Evolutionary conservation across 1,140 invertebrate genomes (phyloP).

Genomic region (Drosophila parvula): DNA sequence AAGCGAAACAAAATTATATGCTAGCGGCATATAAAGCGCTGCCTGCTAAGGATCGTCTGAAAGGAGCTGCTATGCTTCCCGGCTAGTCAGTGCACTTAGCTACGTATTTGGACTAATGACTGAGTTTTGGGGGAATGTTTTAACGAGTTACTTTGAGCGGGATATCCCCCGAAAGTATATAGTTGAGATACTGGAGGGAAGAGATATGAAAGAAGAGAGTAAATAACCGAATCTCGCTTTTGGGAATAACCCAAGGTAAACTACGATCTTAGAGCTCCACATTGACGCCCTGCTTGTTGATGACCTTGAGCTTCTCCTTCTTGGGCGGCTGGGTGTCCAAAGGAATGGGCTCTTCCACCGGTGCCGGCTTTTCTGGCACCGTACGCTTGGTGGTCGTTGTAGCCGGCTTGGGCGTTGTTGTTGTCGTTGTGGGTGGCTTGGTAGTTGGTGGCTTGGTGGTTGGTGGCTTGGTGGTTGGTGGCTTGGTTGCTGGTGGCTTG

Average conservation of each 20-base stretch:
- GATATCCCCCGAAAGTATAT: constrained; percentile 27
- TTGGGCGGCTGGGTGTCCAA: constrained; percentile 85
- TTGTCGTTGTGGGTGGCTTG: constrained; percentile 14
- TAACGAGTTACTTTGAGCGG: background rate
- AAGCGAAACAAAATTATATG: constrained; percentile 69
- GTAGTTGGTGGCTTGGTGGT: constrained; percentile 50
- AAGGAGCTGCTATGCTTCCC: constrained; percentile 32
- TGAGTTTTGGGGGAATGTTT: constrained; percentile 21
- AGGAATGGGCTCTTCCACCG: constrained; percentile 85
- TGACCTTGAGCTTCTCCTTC: constrained; percentile 86
- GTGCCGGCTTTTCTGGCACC: constrained; percentile 83
- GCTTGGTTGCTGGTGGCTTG: constrained; percentile 42
- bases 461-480: constrained; percentile 53
- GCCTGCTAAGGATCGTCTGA: constrained; percentile 27
- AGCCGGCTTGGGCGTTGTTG: constrained; percentile 60
- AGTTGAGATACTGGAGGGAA: constrained; percentile 13
- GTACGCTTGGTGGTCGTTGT: constrained; percentile 64
- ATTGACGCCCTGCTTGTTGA: constrained; percentile 85
- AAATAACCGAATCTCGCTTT: constrained; percentile 34
- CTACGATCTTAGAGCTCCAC: constrained; percentile 72
- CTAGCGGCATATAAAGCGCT: constrained; percentile 64
- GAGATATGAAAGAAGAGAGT: constrained; percentile 7
- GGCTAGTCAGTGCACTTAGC: constrained; percentile 46
- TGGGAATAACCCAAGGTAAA: constrained; percentile 22
- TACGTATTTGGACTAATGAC: constrained; percentile 51